phyloP scores from a whole-genome alignment of 2,797 vertebrate species.

The Cossypha caffra region DNA sequence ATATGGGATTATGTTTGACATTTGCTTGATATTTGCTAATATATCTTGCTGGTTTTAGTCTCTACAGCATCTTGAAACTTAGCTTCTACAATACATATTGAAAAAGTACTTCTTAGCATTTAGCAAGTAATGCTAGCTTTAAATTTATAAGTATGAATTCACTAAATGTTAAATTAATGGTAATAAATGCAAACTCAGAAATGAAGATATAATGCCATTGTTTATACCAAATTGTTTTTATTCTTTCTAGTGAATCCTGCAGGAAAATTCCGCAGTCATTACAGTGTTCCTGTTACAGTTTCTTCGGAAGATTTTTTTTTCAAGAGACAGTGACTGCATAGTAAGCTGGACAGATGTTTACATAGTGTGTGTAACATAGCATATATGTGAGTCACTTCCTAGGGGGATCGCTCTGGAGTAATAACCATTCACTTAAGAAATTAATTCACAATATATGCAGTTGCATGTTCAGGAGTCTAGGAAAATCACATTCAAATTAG shows the following conservation, averaged over 20 bases:
- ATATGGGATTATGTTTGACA: background rate
- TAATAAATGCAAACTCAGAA: background rate
- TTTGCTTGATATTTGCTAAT: constrained; percentile 12
- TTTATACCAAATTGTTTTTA: background rate
- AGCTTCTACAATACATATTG: background rate
- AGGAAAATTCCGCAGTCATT: background rate
- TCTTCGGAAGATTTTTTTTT: background rate
- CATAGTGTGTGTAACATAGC: background rate
- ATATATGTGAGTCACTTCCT: background rate
- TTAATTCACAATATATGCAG: background rate
- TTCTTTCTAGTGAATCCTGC: background rate
- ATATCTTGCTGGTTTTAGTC: background rate
- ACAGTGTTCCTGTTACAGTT: background rate
- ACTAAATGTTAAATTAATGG: background rate
- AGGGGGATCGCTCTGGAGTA: background rate
- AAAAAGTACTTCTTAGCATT: background rate
- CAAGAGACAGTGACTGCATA: background rate
- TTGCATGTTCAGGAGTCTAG: background rate
- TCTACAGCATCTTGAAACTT: background rate
- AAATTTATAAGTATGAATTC: background rate
- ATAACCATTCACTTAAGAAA: background rate
- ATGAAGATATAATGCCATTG: background rate
- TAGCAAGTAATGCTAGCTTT: background rate
- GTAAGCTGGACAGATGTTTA: background rate
- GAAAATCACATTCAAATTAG: background rate